Evolutionary conservation across 2,888 invertebrate species (phyloP), one percentile per base, ranked within the genome.

Genomic region (Plutella xylostella): DNA sequence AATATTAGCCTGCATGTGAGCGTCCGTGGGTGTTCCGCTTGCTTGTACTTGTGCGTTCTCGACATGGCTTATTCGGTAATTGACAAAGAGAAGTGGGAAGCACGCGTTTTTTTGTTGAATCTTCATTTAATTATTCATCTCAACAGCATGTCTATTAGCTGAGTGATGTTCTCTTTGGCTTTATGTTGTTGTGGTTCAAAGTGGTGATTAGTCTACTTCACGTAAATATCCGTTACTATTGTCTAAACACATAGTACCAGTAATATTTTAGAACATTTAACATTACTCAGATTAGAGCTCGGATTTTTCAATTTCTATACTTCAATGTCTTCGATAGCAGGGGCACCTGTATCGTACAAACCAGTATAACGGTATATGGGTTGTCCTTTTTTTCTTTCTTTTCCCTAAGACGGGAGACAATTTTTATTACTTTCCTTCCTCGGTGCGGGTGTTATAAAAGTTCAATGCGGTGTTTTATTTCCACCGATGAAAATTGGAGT

Each of bases 21-120:
- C 60, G 68, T 56, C 67, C 68, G 80, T 80, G 80, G 82, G 82
- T 82, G 82, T 78, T 80, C 82, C 34, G 12, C 56, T 68, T 72
- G 72, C 67, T 68, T 68, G 60, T 65, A 66, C 63, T 72, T 66
- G 68, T 67, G 65, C 70, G 68, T 56, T 62, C 63, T 63, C 68
- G 65, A 58, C 67, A 63, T 66, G 68, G 62, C 58, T 59, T 60
- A 67, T 72, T 72, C 65, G 59, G 61, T 70, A 72, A 69, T 69
- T 61, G 62, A 64, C 50, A 57, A 57, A 58, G 60, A 68, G 57
- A 54, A 54, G 54, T 56, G 50, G 48, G 47, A 55, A 54, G 50
- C 55, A 57, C 51, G 52, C 41, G 45, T 39, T 31, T 38, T 25
- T 39, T 14, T 25, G n/a, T 37, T 19, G 14, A 25, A 14, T 4